Percentiles rank a stretch among this genome's conserved stretches.
These are phyloP conservation scores for Cyprinodon brontotheroides DNA, from an alignment of 2,113 vertebrate genomes.

Conservation along the genomic window DNA sequence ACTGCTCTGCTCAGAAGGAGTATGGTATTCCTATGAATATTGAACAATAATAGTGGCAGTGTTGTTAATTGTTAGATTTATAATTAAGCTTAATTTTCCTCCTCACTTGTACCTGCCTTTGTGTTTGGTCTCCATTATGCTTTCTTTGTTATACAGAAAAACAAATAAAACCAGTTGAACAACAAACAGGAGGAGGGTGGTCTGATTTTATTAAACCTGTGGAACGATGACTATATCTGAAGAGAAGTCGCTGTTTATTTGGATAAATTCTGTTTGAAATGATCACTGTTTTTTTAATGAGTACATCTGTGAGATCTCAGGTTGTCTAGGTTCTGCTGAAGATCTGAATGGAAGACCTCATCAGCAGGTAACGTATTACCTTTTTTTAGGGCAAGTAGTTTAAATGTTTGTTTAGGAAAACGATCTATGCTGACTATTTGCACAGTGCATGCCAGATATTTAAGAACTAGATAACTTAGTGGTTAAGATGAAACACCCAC, in stretches of 20 bases:
- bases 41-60: constrained; percentile 82
- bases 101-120: constrained; percentile 81
- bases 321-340: too few relatives aligned
- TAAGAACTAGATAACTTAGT: too few relatives aligned
- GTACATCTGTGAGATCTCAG: too few relatives aligned
- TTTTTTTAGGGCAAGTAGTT: too few relatives aligned
- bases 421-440: too few relatives aligned
- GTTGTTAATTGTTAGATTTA: constrained; percentile 81
- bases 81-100: constrained; percentile 79
- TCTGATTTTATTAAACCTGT: constrained; percentile 6
- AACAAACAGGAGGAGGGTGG: constrained; percentile 14
- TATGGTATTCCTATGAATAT: constrained; percentile 80
- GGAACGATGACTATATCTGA: background rate
- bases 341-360: background rate
- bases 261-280: background rate
- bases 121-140: constrained; percentile 83
- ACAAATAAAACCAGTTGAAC: constrained; percentile 80
- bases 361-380: too few relatives aligned
- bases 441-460: too few relatives aligned
- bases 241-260: background rate
- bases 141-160: constrained; percentile 84
- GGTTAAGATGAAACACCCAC: too few relatives aligned
- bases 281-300: background rate
- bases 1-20: constrained; percentile 70
- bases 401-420: too few relatives aligned